Conservation (phyloP, 2,113 vertebrate species). For the Phaetusa simplex region DNA sequence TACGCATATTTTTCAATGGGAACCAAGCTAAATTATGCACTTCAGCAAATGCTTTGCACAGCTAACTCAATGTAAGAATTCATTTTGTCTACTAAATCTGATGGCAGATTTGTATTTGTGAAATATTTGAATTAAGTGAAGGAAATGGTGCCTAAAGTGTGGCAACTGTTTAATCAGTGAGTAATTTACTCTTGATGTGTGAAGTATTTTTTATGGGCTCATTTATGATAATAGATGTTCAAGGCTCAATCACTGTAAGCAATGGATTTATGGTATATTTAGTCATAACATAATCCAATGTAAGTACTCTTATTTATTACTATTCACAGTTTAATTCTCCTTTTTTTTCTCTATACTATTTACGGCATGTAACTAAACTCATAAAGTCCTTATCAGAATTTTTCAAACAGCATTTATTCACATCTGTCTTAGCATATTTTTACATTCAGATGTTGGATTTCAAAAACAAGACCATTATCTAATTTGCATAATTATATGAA, state of each 20-base stretch:
- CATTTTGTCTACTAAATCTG: conserved; percentile 26
- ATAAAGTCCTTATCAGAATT: background rate
- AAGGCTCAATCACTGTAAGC: background rate
- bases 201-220: conserved; percentile 19
- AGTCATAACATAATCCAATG: background rate
- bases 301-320: conserved; percentile 47
- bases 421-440: background rate
- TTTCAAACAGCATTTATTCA: background rate
- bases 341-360: background rate
- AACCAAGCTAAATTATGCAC: background rate
- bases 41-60: background rate
- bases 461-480: background rate
- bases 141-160: conserved; percentile 31
- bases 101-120: conserved; percentile 29
- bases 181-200: conserved; percentile 39
- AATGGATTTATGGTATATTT: conserved; percentile 33
- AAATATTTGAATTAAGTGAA: conserved; percentile 46
- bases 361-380: background rate
- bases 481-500: background rate
- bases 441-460: background rate
- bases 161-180: conserved; percentile 49
- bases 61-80: background rate
- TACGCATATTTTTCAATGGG: background rate
- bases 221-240: conserved; percentile 47
- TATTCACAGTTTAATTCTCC: background rate